Percentiles rank a stretch among this genome's conserved stretches.
Evolutionary conservation across 2,888 invertebrate species (phyloP).

Genomic region (Agriopis marginaria): DNA sequence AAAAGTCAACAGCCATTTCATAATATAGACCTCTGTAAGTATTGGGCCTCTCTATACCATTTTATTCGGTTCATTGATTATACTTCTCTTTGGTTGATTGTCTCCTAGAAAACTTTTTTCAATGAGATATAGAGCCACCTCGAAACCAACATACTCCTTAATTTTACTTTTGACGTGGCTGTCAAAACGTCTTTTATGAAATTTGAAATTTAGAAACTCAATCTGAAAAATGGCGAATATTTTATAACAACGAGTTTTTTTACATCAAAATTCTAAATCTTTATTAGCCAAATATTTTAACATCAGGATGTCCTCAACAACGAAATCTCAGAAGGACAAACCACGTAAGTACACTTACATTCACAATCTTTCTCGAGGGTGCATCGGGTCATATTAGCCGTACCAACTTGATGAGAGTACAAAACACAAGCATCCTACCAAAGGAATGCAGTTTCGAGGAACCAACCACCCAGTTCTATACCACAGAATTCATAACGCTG

Average conservation of each 20-base stretch:
- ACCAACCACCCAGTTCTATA: no score
- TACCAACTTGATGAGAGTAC: no score
- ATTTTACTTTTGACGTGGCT: constrained; percentile 1
- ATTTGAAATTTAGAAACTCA: constrained; percentile 65
- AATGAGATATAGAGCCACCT: constrained; percentile 1
- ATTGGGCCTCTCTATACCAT: not conserved
- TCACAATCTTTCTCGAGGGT: no score
- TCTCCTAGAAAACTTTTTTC: not conserved
- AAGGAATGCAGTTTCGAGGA: no score
- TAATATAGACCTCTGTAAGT: no score
- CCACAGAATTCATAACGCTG: no score
- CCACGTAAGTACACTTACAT: constrained; percentile 60
- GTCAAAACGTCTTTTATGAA: constrained; percentile 39
- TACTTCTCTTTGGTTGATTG: no score
- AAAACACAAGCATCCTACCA: no score
- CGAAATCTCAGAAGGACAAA: constrained; percentile 73
- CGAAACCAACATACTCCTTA: constrained; percentile 17
- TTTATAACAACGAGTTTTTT: constrained; percentile 50
- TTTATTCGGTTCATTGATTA: not conserved
- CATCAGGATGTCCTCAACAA: constrained; percentile 65
- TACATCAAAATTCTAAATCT: constrained; percentile 65
- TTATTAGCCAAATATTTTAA: constrained; percentile 43
- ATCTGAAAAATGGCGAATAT: constrained; percentile 53
- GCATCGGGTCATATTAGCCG: no score
- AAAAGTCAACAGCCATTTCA: no score